phyloP scores from a whole-genome alignment of 2,888 invertebrate genomes.

The Amphipoea lucens region DNA sequence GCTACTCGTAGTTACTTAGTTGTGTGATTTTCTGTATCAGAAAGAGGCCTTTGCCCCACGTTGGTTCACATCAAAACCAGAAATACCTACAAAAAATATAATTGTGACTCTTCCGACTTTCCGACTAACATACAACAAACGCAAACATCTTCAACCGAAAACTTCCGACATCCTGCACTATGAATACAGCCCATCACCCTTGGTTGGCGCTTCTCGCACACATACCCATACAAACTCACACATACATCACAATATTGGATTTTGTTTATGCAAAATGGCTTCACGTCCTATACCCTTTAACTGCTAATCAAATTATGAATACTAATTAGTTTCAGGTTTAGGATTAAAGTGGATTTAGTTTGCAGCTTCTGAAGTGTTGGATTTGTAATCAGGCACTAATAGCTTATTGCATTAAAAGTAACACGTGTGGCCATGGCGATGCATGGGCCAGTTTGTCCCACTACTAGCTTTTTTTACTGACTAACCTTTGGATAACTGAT shows the following conservation, averaged over 20 bases:
- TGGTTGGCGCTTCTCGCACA: slow-evolving; percentile 70
- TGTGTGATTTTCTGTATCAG: not conserved
- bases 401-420: too few relatives aligned
- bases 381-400: not conserved
- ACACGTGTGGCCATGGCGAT: not conserved
- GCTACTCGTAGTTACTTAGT: too few relatives aligned
- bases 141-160: slow-evolving; percentile 3
- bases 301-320: slow-evolving; percentile 69
- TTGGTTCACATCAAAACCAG: too few relatives aligned
- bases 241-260: slow-evolving; percentile 82
- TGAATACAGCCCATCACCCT: slow-evolving; percentile 72
- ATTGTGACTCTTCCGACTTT: slow-evolving; percentile 1
- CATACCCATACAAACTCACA: slow-evolving; percentile 65
- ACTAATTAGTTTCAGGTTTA: slow-evolving; percentile 69
- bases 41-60: not conserved
- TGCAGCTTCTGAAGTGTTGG: slow-evolving; percentile 1
- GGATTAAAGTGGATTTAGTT: slow-evolving; percentile 20
- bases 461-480: not conserved
- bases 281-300: slow-evolving; percentile 72
- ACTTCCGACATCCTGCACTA: slow-evolving; percentile 61
- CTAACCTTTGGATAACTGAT: not conserved
- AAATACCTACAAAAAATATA: not conserved
- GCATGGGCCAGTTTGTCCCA: not conserved
- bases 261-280: slow-evolving; percentile 86
- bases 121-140: not conserved